Percentiles rank a stretch among this genome's conserved stretches.
These are phyloP conservation scores for Euplexia lucipara DNA, from an alignment of 2,888 invertebrate species.

Conservation along the genomic window DNA sequence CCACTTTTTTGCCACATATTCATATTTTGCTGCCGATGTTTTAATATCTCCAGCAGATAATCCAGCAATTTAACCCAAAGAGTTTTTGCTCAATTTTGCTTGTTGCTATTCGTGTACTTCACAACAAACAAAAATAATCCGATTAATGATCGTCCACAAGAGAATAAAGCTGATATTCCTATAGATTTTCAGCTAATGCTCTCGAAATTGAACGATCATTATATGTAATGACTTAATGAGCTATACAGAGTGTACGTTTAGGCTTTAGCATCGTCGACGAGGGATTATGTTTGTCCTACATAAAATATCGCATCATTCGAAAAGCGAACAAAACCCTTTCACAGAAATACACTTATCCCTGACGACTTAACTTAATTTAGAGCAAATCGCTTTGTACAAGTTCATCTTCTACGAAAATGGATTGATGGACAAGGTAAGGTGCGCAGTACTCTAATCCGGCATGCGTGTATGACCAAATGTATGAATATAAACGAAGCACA, in stretches of 20 bases:
- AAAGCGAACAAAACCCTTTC: constrained; percentile 10
- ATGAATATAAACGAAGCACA: too few relatives aligned
- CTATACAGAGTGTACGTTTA: constrained; percentile 23
- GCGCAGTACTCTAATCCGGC: too few relatives aligned
- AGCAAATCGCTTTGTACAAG: neutral
- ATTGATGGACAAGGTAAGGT: neutral
- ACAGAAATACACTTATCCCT: constrained; percentile 9
- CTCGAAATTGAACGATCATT: constrained; percentile 41
- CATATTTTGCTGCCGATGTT: neutral
- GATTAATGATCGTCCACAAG: constrained; percentile 16
- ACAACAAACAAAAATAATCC: constrained; percentile 10
- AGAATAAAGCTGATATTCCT: constrained; percentile 23
- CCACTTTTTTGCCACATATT: neutral
- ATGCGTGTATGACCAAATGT: too few relatives aligned
- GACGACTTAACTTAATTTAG: neutral
- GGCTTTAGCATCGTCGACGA: constrained; percentile 30
- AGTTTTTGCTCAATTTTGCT: neutral
- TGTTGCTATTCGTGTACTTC: constrained; percentile 1
- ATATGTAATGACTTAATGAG: constrained; percentile 31
- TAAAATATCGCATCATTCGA: constrained; percentile 41
- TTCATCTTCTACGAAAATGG: neutral
- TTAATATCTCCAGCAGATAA: neutral
- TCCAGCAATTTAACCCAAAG: neutral
- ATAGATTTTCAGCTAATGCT: constrained; percentile 18
- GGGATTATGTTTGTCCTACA: constrained; percentile 41